phyloP scores from a whole-genome alignment of 2,797 vertebrate genomes.

The Chanos chanos region DNA sequence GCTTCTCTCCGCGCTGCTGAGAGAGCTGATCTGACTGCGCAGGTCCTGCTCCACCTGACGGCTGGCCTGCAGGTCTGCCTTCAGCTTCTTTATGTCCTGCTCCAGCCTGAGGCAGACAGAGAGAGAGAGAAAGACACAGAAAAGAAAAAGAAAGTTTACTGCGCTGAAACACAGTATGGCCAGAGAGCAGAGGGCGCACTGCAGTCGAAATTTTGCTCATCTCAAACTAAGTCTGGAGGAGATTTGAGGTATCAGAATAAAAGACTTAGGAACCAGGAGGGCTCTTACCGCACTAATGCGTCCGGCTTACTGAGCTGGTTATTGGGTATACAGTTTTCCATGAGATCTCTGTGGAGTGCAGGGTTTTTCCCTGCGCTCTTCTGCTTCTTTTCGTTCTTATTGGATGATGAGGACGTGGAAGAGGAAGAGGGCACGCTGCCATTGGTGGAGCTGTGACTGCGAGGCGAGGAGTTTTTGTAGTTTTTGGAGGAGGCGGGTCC shows the following conservation, averaged over 20 bases:
- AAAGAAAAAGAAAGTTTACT: not conserved
- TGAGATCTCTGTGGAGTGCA: constrained; percentile 83
- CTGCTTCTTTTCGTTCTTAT: constrained; percentile 93
- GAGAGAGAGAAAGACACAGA: not conserved
- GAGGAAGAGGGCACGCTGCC: constrained; percentile 78
- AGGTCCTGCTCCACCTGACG: constrained; percentile 94
- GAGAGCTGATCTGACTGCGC: constrained; percentile 88
- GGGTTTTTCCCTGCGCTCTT: constrained; percentile 86
- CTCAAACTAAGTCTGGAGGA: not conserved
- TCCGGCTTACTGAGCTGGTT: constrained; percentile 97
- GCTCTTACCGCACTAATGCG: constrained; percentile 83
- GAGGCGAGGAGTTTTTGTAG: constrained; percentile 67
- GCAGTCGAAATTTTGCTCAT: not conserved
- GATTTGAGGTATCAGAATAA: too few relatives aligned
- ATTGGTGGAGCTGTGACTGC: constrained; percentile 88
- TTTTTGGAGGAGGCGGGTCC: constrained; percentile 42
- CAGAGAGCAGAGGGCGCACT: not conserved
- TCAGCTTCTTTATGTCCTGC: constrained; percentile 96
- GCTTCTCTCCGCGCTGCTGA: constrained; percentile 86
- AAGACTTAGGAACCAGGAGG: too few relatives aligned
- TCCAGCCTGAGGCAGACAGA: constrained; percentile 77
- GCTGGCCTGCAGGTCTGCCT: constrained; percentile 95
- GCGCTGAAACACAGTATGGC: not conserved
- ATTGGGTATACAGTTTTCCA: constrained; percentile 97
- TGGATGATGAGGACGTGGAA: constrained; percentile 66